phyloP scores from a whole-genome alignment of 2,113 vertebrate species.

The Notarius lentiginosus region DNA sequence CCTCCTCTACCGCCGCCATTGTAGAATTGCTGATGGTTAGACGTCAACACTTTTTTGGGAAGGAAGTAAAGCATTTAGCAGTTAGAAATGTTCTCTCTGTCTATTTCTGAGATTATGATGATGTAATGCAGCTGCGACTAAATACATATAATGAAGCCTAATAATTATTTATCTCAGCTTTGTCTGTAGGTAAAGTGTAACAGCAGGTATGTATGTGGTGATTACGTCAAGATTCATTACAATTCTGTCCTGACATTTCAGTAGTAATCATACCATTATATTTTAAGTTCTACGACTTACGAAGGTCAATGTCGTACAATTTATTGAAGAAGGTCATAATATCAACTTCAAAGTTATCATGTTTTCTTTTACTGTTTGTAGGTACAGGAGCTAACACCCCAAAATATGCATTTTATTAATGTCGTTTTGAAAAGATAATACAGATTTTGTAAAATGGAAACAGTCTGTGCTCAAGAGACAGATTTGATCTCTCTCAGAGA shows the following conservation, averaged over 20 bases:
- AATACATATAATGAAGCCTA: background rate
- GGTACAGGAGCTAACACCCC: background rate
- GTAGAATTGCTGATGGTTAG: constrained; percentile 81
- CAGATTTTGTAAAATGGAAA: background rate
- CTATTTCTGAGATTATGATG: constrained; percentile 14
- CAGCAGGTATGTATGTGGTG: background rate
- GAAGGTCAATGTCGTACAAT: too few species aligned
- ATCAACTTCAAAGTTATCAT: too few species aligned
- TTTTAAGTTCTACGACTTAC: too few species aligned
- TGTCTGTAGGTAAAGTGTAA: background rate
- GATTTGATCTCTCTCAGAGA: background rate
- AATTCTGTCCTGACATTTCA: constrained; percentile 61
- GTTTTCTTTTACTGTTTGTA: background rate
- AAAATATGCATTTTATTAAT: background rate
- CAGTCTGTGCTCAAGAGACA: background rate
- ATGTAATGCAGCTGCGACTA: constrained; percentile 39
- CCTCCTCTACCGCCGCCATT: constrained; percentile 83
- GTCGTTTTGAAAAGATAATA: too few species aligned
- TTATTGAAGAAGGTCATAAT: too few species aligned
- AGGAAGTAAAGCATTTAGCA: constrained; percentile 67
- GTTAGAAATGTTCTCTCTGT: constrained; percentile 66
- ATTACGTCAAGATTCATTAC: constrained; percentile 46
- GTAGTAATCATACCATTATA: background rate
- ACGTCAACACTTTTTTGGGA: constrained; percentile 75
- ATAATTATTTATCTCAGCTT: background rate